Evolutionary conservation across 2,113 vertebrate genomes (phyloP).

Genomic region (Alexandromys fortis): DNA sequence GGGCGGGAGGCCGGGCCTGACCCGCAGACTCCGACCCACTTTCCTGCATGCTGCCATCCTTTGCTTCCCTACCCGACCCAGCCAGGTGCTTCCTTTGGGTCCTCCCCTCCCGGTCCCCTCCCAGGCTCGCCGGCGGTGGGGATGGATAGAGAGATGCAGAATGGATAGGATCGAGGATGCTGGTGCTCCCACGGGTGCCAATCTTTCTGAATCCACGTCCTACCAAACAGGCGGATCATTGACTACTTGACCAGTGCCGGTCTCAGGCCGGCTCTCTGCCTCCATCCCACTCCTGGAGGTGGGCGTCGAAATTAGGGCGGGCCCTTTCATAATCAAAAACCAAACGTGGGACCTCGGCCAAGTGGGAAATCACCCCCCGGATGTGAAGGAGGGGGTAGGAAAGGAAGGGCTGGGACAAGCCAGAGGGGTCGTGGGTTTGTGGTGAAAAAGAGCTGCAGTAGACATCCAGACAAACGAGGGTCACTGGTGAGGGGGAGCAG

Average conservation of each 20-base stretch:
- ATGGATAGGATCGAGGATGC: background rate
- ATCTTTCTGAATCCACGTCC: background rate
- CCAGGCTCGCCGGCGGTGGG: background rate
- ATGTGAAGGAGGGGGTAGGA: conserved; percentile 40
- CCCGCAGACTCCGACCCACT: background rate
- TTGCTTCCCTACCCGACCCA: conserved; percentile 55
- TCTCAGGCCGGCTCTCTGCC: background rate
- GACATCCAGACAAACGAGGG: background rate
- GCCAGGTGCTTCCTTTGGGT: conserved; percentile 78
- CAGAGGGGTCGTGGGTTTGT: background rate
- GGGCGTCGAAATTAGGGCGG: conserved; percentile 58
- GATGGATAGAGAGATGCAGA: background rate
- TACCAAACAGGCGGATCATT: background rate
- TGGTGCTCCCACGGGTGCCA: background rate
- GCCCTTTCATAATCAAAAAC: conserved; percentile 66
- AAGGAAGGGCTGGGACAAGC: conserved; percentile 31
- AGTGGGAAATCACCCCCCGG: conserved; percentile 79
- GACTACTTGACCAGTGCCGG: background rate
- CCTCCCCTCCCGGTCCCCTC: conserved; percentile 25
- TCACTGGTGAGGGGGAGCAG: conserved; percentile 19
- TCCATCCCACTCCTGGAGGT: conserved; percentile 5
- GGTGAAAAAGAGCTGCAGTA: background rate
- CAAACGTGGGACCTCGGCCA: conserved; percentile 60
- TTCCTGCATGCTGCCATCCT: conserved; percentile 3
- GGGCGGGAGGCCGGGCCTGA: background rate